A percentile compares a stretch with the other conserved stretches of the same genome.
These are phyloP conservation scores for Myocastor coypus DNA, from an alignment of 2,113 vertebrate genomes.

Conservation along the genomic window DNA sequence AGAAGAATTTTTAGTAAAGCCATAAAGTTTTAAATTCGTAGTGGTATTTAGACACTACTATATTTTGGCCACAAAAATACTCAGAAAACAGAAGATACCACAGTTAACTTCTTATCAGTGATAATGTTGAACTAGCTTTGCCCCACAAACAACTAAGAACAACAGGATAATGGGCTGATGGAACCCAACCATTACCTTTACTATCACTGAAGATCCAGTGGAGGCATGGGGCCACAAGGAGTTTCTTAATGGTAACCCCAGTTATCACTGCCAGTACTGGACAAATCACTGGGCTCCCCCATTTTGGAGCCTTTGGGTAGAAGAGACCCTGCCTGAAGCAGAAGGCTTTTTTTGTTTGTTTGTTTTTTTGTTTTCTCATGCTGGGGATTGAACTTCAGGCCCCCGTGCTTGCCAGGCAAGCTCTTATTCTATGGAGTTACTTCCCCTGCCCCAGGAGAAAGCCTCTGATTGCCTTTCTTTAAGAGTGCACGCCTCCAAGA, in stretches of 20 bases:
- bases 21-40: neutral
- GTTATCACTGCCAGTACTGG: too few species aligned
- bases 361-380: too few species aligned
- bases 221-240: too few species aligned
- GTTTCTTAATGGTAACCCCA: neutral
- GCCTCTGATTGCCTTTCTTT: accelerated
- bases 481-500: accelerated
- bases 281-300: neutral
- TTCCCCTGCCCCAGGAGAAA: neutral
- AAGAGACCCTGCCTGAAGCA: neutral
- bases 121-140: neutral
- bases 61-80: neutral
- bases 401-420: too few species aligned
- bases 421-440: too few species aligned
- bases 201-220: neutral
- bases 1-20: neutral
- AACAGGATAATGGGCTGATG: neutral
- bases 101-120: neutral
- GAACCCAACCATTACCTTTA: neutral
- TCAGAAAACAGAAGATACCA: neutral
- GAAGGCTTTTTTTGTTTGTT: neutral
- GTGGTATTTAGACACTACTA: neutral
- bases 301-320: neutral
- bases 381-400: too few species aligned
- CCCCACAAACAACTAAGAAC: neutral